These are phyloP conservation scores for Passer domesticus DNA, from an alignment of 2,113 vertebrate species.

Conservation along the genomic window DNA sequence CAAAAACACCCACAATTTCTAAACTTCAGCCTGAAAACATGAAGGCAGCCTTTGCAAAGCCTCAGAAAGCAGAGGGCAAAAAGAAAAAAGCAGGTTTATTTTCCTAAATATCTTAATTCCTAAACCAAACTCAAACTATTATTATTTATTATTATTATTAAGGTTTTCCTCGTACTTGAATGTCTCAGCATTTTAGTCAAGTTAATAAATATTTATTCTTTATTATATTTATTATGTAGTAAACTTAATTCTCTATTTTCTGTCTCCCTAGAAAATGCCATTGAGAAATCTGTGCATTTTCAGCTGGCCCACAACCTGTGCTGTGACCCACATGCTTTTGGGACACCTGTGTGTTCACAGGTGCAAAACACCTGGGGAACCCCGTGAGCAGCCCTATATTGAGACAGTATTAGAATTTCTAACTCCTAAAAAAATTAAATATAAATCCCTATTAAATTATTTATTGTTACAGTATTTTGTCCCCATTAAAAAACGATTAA, in stretches of 20 bases:
- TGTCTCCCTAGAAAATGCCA: not conserved
- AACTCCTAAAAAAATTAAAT: not conserved
- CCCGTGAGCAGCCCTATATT: not conserved
- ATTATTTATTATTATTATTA: too few species aligned
- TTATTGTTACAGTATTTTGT: not conserved
- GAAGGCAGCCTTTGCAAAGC: not conserved
- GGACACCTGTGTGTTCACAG: not conserved
- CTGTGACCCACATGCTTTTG: not conserved
- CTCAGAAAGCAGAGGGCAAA: not conserved
- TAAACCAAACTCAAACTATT: not conserved
- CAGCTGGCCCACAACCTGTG: not conserved
- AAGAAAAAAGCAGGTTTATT: not conserved
- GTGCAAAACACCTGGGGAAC: not conserved
- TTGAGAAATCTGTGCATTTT: not conserved
- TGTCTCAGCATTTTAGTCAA: not conserved
- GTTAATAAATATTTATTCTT: not conserved
- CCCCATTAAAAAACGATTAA: not conserved
- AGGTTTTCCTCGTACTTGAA: not conserved
- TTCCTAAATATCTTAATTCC: not conserved
- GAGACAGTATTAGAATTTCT: not conserved
- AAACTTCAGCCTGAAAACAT: not conserved
- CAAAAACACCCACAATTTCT: not conserved
- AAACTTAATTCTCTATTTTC: not conserved
- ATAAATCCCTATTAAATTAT: not conserved
- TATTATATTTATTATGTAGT: not conserved